Evolutionary conservation across 2,888 invertebrate species (phyloP), one percentile per base, ranked within the genome.

Genomic region (Sphecodes monilicornis): DNA sequence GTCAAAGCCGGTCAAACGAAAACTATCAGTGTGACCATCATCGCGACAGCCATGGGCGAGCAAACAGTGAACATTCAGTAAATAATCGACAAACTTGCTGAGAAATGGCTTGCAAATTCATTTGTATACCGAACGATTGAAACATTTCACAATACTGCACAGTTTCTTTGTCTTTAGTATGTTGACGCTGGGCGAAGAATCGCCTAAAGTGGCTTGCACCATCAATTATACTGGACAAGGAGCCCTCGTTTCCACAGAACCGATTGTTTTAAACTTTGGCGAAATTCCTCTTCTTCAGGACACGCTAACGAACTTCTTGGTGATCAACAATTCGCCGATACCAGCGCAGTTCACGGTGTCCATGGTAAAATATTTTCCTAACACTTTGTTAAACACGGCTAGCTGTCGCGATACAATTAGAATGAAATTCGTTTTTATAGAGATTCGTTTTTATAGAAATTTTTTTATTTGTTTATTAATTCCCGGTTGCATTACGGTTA

Each of bases 311-410:
- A 91, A 91, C 1, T 92, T 97, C 0, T 95, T 95, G 0, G 92
- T 97, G 0, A 95, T 95, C 79, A 97, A 97, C 91, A 97, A 97
- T 92, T 97, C 97, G 0, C 97, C 97, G 1, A 96, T 97, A 64
- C 93, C 95, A 71, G 97, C 97, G 0, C 93, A 95, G 87, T 96
- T 96, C 89, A 95, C 94, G 76, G 95, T 95, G 3, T 93, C 94
- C 69, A 93, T 96, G 95, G 93, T 93, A 18, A 57, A 13, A 70
- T 3, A 6, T 50, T 50, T 50, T 50, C 22, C 10, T 0, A 50
- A 10, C 22, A 8, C 8, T 22, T 10, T 50, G 18, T 50, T 22
- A 50, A 50, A 50, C 10, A 50, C 46, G 43, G 18, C 18, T 16
- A 43, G 18, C 18, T 18, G 43, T 16, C 43, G 43, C 16, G 3